Percentiles rank a stretch among this genome's conserved stretches.
Evolutionary conservation across 1,140 invertebrate species (phyloP).

Genomic region (Centruroides sculpturatus): DNA sequence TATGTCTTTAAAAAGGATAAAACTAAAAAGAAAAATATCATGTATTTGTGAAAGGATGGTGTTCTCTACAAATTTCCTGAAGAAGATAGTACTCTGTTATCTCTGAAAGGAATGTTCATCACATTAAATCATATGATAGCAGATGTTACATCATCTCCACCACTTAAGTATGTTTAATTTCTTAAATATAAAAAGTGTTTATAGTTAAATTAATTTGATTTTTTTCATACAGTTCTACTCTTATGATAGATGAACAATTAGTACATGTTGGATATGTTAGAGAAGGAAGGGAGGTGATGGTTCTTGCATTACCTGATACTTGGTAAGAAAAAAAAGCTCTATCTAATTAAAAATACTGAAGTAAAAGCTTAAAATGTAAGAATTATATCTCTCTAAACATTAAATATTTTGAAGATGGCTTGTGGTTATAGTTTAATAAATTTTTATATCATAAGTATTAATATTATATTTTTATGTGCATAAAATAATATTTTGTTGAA

Average conservation of each 20-base stretch:
- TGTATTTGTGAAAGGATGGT: constrained; percentile 17
- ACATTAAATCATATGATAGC: constrained; percentile 26
- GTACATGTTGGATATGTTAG: constrained; percentile 23
- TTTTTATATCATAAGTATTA: too few species aligned
- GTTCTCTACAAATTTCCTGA: constrained; percentile 27
- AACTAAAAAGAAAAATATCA: too few species aligned
- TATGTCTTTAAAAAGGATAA: too few species aligned
- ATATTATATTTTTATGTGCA: too few species aligned
- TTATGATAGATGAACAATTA: constrained; percentile 19
- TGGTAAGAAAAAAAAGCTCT: constrained; percentile 15
- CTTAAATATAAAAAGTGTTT: constrained; percentile 4
- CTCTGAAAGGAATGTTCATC: constrained; percentile 28
- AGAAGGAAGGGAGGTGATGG: constrained; percentile 23
- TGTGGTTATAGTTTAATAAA: too few species aligned
- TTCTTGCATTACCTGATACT: constrained; percentile 23
- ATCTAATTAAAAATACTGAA: too few species aligned
- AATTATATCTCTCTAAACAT: too few species aligned
- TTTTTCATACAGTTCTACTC: constrained; percentile 21
- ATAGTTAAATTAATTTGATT: constrained; percentile 16
- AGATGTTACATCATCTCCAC: constrained; percentile 20
- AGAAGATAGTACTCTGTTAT: constrained; percentile 24
- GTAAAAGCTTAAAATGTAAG: too few species aligned
- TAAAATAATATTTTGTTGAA: too few species aligned
- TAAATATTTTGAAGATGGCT: too few species aligned
- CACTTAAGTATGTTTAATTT: constrained; percentile 3